Conservation (phyloP, 2,797 vertebrate genomes). For the Jordanella pulchra region DNA sequence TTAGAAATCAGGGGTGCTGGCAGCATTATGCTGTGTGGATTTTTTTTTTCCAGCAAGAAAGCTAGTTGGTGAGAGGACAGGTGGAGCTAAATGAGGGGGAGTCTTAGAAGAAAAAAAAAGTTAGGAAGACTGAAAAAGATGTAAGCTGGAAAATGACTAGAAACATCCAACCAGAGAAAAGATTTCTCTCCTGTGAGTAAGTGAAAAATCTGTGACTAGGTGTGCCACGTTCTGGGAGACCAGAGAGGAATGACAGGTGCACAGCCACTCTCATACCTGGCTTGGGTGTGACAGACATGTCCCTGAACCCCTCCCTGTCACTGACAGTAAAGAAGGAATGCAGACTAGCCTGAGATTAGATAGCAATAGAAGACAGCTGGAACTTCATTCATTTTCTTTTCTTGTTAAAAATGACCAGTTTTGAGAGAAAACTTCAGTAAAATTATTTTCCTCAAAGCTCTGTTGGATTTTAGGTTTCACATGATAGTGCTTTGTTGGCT, state of each 20-base stretch:
- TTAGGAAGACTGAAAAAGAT: not conserved
- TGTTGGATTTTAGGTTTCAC: not conserved
- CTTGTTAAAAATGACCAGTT: not conserved
- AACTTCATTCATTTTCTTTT: not conserved
- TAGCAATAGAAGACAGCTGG: conserved; percentile 2
- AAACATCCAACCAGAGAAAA: not conserved
- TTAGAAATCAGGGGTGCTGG: not conserved
- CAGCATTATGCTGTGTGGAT: not conserved
- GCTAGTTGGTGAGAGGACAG: not conserved
- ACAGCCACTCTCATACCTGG: conserved; percentile 43
- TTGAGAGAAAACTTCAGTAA: not conserved
- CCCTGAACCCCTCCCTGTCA: conserved; percentile 32
- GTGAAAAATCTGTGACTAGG: conserved; percentile 36
- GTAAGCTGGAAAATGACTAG: too few relatives aligned
- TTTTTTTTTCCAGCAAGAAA: not conserved
- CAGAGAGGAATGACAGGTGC: conserved; percentile 59
- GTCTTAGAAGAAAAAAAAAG: not conserved
- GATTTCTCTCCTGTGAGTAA: not conserved
- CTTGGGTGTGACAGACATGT: conserved; percentile 56
- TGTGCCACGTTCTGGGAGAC: conserved; percentile 35
- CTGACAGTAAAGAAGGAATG: conserved; percentile 47
- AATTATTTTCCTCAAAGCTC: not conserved
- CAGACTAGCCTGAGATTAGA: conserved; percentile 12
- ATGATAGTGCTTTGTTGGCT: not conserved
- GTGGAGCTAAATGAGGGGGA: not conserved